Percentiles rank a stretch among this genome's conserved stretches.
These are phyloP conservation scores for Sebastiscus albofasciatus DNA, from an alignment of 2,797 vertebrate genomes.

Conservation along the genomic window DNA sequence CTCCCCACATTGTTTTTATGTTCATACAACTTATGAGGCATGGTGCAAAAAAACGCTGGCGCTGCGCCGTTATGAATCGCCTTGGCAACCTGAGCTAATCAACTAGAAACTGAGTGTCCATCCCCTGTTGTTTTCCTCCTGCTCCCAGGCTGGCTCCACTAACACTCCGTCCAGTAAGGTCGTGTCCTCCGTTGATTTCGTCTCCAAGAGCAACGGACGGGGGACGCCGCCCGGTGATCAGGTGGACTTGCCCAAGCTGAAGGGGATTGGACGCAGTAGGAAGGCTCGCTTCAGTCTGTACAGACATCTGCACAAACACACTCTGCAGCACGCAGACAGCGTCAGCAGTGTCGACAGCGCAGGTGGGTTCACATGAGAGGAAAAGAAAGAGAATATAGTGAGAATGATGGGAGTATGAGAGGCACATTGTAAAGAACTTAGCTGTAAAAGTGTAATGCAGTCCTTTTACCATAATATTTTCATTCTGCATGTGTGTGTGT, in stretches of 20 bases:
- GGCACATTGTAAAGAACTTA: background rate
- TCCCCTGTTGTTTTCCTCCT: background rate
- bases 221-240: slow-evolving; percentile 52
- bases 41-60: too few relatives aligned
- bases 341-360: slow-evolving; percentile 90
- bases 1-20: too few relatives aligned
- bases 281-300: slow-evolving; percentile 91
- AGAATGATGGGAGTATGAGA: background rate
- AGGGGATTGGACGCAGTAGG: slow-evolving; percentile 87
- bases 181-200: slow-evolving; percentile 23
- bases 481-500: background rate
- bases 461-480: background rate
- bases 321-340: slow-evolving; percentile 87
- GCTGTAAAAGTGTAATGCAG: background rate
- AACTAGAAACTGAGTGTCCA: background rate
- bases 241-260: slow-evolving; percentile 86
- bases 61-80: rapidly evolving
- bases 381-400: background rate
- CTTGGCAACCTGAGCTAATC: too few relatives aligned
- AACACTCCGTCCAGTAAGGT: slow-evolving; percentile 41
- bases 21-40: too few relatives aligned
- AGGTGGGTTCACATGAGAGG: slow-evolving; percentile 75
- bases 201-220: slow-evolving; percentile 62
- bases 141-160: slow-evolving; percentile 38
- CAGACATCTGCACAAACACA: slow-evolving; percentile 88